Evolutionary conservation across 1,140 invertebrate species (phyloP).

Genomic region (Scylla paramamosain): DNA sequence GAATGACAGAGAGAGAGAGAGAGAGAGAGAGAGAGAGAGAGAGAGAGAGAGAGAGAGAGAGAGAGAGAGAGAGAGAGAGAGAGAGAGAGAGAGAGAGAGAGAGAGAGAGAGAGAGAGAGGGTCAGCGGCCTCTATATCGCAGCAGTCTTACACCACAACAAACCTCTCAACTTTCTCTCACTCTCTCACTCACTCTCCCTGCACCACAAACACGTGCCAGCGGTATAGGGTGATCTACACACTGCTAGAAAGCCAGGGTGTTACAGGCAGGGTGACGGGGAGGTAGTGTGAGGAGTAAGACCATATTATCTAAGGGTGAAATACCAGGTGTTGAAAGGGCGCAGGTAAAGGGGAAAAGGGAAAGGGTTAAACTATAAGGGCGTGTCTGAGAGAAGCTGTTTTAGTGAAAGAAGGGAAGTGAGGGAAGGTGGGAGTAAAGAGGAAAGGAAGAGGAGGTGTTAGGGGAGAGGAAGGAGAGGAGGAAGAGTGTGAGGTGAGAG

Average conservation of each 20-base stretch:
- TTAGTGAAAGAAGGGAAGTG: background rate
- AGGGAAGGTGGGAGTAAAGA: background rate
- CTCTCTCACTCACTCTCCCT: too few species aligned
- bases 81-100: conserved; percentile 42
- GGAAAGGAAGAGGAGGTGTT: background rate
- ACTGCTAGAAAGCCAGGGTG: too few species aligned
- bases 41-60: conserved; percentile 56
- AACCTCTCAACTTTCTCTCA: too few species aligned
- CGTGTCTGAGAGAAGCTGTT: background rate
- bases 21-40: background rate
- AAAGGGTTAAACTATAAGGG: background rate
- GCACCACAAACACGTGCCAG: too few species aligned
- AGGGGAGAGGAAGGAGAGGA: too few species aligned
- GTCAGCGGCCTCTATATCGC: background rate
- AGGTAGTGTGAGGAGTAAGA: background rate
- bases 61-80: conserved; percentile 40
- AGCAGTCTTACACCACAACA: too few species aligned
- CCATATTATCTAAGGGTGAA: background rate
- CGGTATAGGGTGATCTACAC: too few species aligned
- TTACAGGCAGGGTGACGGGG: background rate
- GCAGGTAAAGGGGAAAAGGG: background rate
- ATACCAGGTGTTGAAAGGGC: background rate
- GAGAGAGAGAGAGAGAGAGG: conserved; percentile 30
- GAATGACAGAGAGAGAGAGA: background rate
- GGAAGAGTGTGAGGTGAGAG: too few species aligned